Percentiles rank a stretch among this genome's conserved stretches.
These are phyloP conservation scores for Dreissena rostriformis DNA, from an alignment of 1,140 invertebrate species.

Conservation along the genomic window DNA sequence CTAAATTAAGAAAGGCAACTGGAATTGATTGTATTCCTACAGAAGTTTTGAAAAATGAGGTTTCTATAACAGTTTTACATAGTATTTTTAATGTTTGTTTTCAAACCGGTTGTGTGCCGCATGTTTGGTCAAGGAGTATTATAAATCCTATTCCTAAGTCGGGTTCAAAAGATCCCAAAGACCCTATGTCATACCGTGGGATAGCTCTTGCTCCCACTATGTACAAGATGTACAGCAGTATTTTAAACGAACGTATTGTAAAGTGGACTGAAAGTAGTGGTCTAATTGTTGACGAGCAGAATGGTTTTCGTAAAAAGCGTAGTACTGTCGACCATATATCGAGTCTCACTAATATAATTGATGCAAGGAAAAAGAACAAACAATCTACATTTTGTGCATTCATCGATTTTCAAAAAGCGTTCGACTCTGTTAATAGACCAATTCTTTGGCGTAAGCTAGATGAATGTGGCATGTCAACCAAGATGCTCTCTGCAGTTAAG, in stretches of 20 bases:
- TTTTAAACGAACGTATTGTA: not conserved
- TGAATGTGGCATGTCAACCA: no score
- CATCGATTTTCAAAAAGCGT: no score
- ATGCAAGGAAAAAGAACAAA: no score
- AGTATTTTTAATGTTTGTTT: not conserved
- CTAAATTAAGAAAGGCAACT: not conserved
- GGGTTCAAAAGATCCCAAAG: not conserved
- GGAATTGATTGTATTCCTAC: not conserved
- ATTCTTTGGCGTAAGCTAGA: no score
- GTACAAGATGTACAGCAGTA: not conserved
- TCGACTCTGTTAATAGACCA: no score
- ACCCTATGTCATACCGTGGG: not conserved
- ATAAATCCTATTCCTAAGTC: not conserved
- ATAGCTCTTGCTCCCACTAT: not conserved
- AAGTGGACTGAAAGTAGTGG: not conserved
- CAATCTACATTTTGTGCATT: no score
- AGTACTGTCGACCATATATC: no score
- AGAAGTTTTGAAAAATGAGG: not conserved
- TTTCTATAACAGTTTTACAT: not conserved
- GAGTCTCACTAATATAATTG: no score
- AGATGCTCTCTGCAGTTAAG: no score
- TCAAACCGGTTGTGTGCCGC: not conserved
- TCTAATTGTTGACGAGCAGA: not conserved
- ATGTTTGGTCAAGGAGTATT: not conserved
- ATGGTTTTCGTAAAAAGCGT: no score